Evolutionary conservation across 2,113 vertebrate genomes (phyloP), one percentile per base, ranked within the genome.

Genomic region (Tamias sibiricus): DNA sequence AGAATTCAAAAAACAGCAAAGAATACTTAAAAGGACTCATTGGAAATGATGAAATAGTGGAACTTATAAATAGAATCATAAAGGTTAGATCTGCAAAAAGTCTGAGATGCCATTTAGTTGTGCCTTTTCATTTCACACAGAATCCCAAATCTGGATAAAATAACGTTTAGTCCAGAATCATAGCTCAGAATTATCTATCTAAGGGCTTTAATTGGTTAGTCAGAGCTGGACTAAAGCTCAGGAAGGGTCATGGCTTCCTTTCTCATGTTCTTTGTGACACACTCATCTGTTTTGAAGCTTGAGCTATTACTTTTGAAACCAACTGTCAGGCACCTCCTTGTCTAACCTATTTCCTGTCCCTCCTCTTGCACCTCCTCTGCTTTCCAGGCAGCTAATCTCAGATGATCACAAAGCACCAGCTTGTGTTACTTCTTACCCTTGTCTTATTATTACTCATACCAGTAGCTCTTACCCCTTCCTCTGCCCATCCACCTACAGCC

Each of bases 1-100:
- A 95, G 91, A 75, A 93, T 81, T 96, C 37, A 95, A 88, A 96
- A 96, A 96, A 96, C 11, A 37, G 49, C 77, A 93, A 82, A 75
- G 47, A 69, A 83, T 69, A 69, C 42, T 85, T 93, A 71, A 92
- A 95, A 57, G 44, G 47, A 77, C 35, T 93, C 71, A 54, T 2
- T 90, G 75, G 42, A 91, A 93, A 76, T 92, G 89, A 71, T 88
- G 68, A 94, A 93, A 90, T 49, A 69, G 76, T 79, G 40, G 37
- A 47, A 93, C 40, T 90, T 95, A 57, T 35, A 94, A 95, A 84
- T 79, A 79, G 64, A 93, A 94, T 82, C 19, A 83, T 59, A 87
- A 91, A 94, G 35, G 54, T 93, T 95, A 88, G 57, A 75, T 35
- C 86, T 91, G 26, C n/a, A 87, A 92, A 59, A 87, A 88, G 79